phyloP scores from a whole-genome alignment of 2,888 invertebrate species.

The Eristalis tenax region DNA sequence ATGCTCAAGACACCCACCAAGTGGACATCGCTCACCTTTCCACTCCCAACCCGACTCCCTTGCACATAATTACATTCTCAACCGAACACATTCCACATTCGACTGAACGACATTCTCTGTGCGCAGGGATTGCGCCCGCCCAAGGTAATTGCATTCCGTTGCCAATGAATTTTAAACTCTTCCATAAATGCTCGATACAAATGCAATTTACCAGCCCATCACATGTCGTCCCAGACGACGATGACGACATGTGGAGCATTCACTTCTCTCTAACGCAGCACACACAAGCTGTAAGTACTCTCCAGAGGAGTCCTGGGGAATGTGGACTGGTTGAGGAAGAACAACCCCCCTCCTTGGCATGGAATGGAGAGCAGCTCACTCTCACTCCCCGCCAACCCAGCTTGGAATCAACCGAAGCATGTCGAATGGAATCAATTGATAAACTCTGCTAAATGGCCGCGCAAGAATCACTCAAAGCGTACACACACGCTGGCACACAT shows the following conservation, averaged over 20 bases:
- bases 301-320: background rate
- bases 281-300: background rate
- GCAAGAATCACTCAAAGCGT: slow-evolving; percentile 64
- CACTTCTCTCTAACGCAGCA: background rate
- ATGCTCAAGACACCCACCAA: background rate
- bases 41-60: background rate
- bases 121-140: slow-evolving; percentile 42
- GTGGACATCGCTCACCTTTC: background rate
- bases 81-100: slow-evolving; percentile 11
- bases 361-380: too few relatives aligned
- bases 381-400: too few relatives aligned
- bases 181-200: slow-evolving; percentile 68
- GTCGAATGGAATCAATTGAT: slow-evolving; percentile 69
- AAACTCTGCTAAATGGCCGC: slow-evolving; percentile 70
- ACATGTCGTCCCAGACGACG: background rate
- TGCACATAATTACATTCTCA: slow-evolving; percentile 61
- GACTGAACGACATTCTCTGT: slow-evolving; percentile 41
- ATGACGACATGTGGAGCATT: background rate
- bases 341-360: background rate
- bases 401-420: slow-evolving; percentile 51
- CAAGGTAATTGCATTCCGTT: slow-evolving; percentile 66
- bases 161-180: slow-evolving; percentile 66
- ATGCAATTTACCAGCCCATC: slow-evolving; percentile 35
- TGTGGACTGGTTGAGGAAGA: too few relatives aligned
- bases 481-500: slow-evolving; percentile 19